phyloP scores from a whole-genome alignment of 2,113 vertebrate species.

The Ranitomeya imitator region DNA sequence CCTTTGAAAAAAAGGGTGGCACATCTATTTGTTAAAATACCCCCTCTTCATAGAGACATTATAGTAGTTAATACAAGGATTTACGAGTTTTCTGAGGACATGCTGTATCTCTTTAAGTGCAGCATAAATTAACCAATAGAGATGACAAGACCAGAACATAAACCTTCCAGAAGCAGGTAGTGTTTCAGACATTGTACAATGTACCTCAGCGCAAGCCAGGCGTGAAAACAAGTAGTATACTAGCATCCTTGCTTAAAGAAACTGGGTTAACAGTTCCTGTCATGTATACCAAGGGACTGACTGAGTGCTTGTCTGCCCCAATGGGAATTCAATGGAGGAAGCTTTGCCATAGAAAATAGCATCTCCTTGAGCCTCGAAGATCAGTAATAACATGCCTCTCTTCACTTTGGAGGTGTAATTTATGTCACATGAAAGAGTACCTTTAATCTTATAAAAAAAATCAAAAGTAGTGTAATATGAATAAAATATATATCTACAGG shows the following conservation, averaged over 20 bases:
- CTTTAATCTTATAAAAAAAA: constrained; percentile 14
- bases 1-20: not conserved
- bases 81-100: constrained; percentile 46
- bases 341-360: constrained; percentile 21
- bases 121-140: constrained; percentile 52
- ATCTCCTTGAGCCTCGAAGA: not conserved
- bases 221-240: constrained; percentile 30
- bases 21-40: not conserved
- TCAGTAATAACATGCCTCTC: not conserved
- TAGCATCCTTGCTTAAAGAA: constrained; percentile 44
- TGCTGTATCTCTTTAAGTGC: constrained; percentile 39
- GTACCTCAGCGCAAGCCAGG: constrained; percentile 35
- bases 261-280: constrained; percentile 51
- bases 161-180: constrained; percentile 45
- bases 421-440: not conserved
- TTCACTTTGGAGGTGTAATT: constrained; percentile 34
- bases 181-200: constrained; percentile 11
- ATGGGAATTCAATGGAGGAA: constrained; percentile 30
- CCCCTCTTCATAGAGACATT: not conserved
- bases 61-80: not conserved
- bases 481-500: not conserved
- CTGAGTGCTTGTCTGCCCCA: constrained; percentile 52
- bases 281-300: constrained; percentile 38
- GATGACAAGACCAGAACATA: constrained; percentile 42
- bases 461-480: not conserved